These are phyloP conservation scores for Neogobius melanostomus DNA, from an alignment of 2,113 vertebrate genomes.

Conservation along the genomic window DNA sequence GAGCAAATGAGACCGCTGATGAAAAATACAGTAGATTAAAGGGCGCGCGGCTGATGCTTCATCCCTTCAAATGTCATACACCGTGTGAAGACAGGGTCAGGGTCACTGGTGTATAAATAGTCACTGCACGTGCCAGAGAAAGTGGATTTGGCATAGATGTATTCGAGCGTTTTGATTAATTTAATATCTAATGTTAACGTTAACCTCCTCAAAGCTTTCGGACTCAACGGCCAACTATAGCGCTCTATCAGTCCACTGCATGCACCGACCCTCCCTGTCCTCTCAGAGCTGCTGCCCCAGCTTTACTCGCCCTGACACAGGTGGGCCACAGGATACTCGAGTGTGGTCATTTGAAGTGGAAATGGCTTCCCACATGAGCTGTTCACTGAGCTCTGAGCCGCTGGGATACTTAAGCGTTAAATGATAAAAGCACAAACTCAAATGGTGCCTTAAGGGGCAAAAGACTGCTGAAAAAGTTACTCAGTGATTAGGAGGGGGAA, in stretches of 20 bases:
- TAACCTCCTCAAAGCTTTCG: no score
- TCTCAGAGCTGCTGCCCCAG: constrained; percentile 16
- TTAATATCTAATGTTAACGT: no score
- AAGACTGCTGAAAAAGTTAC: constrained; percentile 30
- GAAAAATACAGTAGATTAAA: constrained; percentile 50
- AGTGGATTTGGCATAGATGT: background rate
- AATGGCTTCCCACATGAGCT: constrained; percentile 43
- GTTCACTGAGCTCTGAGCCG: constrained; percentile 23
- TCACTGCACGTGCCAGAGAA: background rate
- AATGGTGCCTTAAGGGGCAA: constrained; percentile 11
- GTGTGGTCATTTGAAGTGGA: constrained; percentile 14
- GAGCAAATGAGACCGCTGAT: constrained; percentile 45
- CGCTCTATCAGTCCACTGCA: constrained; percentile 50
- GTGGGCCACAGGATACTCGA: constrained; percentile 23
- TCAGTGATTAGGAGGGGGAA: constrained; percentile 9
- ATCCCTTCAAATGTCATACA: background rate
- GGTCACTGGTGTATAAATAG: constrained; percentile 18
- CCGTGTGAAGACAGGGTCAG: constrained; percentile 16
- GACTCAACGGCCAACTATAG: background rate
- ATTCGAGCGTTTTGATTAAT: no score
- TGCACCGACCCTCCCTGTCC: constrained; percentile 14
- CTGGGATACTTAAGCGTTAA: constrained; percentile 31
- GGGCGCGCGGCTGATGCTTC: constrained; percentile 20
- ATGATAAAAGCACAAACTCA: constrained; percentile 31
- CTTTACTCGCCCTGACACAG: constrained; percentile 34